Conservation (phyloP, 35 echinoderm and acorn worm genomes). For the Heliocidaris tuberculata region DNA sequence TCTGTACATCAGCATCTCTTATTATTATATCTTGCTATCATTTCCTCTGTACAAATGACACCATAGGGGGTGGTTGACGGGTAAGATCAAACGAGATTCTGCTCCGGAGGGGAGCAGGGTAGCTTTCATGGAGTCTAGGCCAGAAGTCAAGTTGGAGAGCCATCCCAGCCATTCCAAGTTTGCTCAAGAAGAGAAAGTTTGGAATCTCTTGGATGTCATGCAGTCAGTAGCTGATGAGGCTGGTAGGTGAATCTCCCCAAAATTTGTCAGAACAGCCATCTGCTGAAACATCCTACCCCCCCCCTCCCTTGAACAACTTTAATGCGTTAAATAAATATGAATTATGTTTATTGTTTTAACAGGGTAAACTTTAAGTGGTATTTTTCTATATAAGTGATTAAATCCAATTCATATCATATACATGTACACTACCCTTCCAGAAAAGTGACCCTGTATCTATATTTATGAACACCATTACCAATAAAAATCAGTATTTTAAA, state of each 20-base stretch:
- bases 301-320: no score
- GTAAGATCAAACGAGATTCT: slow-evolving; percentile 63
- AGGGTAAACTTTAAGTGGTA: no score
- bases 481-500: no score
- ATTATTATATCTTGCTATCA: not conserved
- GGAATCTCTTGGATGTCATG: slow-evolving; percentile 58
- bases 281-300: not conserved
- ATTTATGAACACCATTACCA: no score
- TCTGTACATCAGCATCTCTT: not conserved
- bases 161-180: slow-evolving; percentile 60
- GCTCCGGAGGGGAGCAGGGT: slow-evolving; percentile 62
- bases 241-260: slow-evolving; percentile 31
- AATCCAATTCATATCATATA: no score
- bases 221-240: slow-evolving; percentile 49
- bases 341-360: no score
- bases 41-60: not conserved
- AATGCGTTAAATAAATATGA: no score
- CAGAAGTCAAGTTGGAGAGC: slow-evolving; percentile 43
- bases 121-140: slow-evolving; percentile 53
- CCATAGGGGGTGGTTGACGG: slow-evolving; percentile 69
- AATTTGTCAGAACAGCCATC: not conserved
- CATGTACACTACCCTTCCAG: no score
- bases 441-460: no score
- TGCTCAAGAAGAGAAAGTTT: slow-evolving; percentile 57
- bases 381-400: no score